These are phyloP conservation scores for Oceanodroma leucorhoa DNA, from an alignment of 2,797 vertebrate genomes.

Conservation along the genomic window DNA sequence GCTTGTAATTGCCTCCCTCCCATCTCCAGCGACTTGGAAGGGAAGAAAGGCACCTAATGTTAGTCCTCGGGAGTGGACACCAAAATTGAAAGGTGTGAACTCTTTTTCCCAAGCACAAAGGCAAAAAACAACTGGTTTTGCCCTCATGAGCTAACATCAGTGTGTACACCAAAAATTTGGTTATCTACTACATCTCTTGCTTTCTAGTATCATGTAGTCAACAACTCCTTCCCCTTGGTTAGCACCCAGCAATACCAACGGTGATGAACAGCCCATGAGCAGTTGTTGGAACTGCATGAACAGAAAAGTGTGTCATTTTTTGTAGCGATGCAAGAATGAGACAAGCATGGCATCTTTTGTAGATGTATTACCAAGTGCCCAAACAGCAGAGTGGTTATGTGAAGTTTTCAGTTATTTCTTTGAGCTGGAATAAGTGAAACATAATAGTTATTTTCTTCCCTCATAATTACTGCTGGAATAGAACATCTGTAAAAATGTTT, in stretches of 20 bases:
- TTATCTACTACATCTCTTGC: slow-evolving; percentile 3
- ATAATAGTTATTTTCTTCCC: neutral
- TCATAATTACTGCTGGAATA: neutral
- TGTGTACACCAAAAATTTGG: neutral
- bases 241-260: neutral
- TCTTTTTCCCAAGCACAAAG: neutral
- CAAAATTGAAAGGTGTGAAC: neutral
- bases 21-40: neutral
- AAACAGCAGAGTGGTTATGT: neutral
- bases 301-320: neutral
- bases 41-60: neutral
- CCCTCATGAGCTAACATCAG: neutral
- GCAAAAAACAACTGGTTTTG: neutral
- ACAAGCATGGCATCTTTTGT: neutral
- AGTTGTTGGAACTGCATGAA: neutral
- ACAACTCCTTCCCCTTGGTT: neutral
- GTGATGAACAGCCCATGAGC: neutral
- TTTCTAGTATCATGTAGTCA: slow-evolving; percentile 4
- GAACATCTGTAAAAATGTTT: neutral
- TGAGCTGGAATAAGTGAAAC: neutral
- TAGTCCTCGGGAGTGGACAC: neutral
- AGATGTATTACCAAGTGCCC: neutral
- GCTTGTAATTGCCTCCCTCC: neutral
- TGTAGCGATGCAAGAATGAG: neutral
- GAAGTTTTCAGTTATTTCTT: neutral